These are phyloP conservation scores for Cantharis flavilabris DNA, from an alignment of 2,888 invertebrate genomes.

Conservation along the genomic window DNA sequence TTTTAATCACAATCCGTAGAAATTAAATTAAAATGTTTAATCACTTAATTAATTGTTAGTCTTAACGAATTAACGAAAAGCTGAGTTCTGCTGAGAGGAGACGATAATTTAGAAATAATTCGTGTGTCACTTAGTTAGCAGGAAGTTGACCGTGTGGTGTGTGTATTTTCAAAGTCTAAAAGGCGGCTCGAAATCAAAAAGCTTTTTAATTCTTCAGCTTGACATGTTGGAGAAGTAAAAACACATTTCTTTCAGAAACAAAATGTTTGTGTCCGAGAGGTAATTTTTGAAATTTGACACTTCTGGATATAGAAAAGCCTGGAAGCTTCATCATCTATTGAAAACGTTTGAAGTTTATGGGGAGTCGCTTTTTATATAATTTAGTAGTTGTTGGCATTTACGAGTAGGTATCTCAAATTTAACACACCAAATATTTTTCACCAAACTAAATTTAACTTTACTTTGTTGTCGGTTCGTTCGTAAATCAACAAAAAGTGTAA, in stretches of 20 bases:
- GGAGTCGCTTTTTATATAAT: conserved; percentile 24
- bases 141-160: not conserved
- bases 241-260: not conserved
- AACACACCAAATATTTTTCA: not conserved
- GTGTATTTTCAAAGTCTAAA: not conserved
- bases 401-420: conserved; percentile 15
- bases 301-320: conserved; percentile 8
- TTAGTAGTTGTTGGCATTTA: conserved; percentile 15
- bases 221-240: not conserved
- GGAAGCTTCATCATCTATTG: conserved; percentile 14
- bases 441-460: not conserved
- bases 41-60: not conserved
- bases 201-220: not conserved
- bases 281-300: not conserved
- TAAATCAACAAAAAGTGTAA: not conserved
- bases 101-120: not conserved
- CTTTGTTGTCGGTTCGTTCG: not conserved
- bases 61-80: not conserved
- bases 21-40: not conserved
- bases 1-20: not conserved
- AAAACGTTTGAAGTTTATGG: conserved; percentile 27
- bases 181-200: not conserved
- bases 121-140: not conserved
- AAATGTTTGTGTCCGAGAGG: not conserved
- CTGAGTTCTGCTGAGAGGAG: not conserved